Conservation (phyloP, 2,113 vertebrate species). For the Psilopsiagon aymara region DNA sequence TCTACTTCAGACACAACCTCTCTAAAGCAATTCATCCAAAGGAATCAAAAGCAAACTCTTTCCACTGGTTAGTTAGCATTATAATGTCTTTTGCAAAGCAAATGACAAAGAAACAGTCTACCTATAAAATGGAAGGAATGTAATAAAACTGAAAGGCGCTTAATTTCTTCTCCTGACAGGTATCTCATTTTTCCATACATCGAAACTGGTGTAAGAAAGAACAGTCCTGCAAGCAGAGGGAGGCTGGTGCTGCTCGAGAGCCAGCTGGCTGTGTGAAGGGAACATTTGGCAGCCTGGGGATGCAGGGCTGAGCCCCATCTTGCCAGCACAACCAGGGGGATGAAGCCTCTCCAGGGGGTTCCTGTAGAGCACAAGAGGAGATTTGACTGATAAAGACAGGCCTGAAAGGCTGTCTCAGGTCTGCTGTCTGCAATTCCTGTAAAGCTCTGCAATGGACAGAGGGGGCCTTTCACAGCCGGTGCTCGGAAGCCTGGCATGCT, state of each 20-base stretch:
- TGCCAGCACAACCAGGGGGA: accelerated
- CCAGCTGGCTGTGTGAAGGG: neutral
- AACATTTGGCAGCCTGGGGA: neutral
- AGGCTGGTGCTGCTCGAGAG: neutral
- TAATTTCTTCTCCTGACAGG: conserved; percentile 16
- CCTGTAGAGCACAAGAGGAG: neutral
- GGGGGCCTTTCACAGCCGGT: conserved; percentile 20
- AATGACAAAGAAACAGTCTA: neutral
- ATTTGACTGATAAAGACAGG: conserved; percentile 26
- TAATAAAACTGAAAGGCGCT: neutral
- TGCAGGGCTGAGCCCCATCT: accelerated
- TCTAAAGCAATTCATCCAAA: neutral
- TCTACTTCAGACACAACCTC: neutral
- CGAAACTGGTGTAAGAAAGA: neutral
- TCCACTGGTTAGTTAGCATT: neutral
- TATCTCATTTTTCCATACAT: conserved; percentile 20
- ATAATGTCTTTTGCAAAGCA: conserved; percentile 4
- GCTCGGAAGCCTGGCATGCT: conserved; percentile 7
- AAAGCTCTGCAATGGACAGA: conserved; percentile 20
- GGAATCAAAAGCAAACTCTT: neutral
- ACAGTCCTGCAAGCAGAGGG: neutral
- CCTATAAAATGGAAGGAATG: neutral
- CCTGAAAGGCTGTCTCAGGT: conserved; percentile 26
- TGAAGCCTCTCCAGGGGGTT: neutral
- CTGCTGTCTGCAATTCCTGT: neutral